Base-by-base conservation (phyloP, 2,113 vertebrate genomes). In the Notiomystis cincta region DNA sequence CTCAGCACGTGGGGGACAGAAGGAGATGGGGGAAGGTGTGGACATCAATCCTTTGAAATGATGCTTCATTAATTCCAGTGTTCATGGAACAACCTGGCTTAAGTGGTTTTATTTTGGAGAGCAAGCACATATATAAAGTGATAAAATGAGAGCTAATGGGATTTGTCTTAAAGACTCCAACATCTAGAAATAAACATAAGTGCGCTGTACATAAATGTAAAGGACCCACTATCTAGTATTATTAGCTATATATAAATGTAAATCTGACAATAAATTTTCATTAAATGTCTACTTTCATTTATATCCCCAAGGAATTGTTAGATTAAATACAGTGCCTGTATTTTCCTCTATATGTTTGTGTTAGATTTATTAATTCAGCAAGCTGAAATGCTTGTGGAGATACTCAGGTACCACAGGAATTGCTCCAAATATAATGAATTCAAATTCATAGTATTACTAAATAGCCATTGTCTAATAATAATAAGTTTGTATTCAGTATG, bases 361-460 rank as follows among this genome's bases (percentile, higher is more conserved):
- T 93, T 95, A 79, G 16, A 12, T 87, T 95, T 97, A 94, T 96
- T 95, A 95, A 92, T 92, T 92, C 66, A 82, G 33, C 31, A 79
- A 81, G 57, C 72, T 87, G 78, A 83, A 93, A 87, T 70, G 33
- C 67, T 87, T 82, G 44, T 66, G 61, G 92, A 96, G 60, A 73
- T 57, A 42, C 64, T 79, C 86, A 14, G 22, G 53, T 95, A 86
- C 91, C 1, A 0, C 62, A 87, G 71, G 60, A 95, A 86, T 77
- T 80, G 67, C 30, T 93, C 72, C 58, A 86, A 92, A 91, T 78
- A 30, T 16, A 84, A 67, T 35, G 89, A 72, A 85, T 89, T 70
- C 10, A 10, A 62, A 82, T 91, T 70, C 15, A 9, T 56, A 50
- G 31, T 57, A 54, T 71, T 66, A 27, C 45, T 50, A 64, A 57